A percentile compares a stretch with the other conserved stretches of the same genome.
phyloP scores from a whole-genome alignment of 2,888 invertebrate species.

The Brenthis daphne region DNA sequence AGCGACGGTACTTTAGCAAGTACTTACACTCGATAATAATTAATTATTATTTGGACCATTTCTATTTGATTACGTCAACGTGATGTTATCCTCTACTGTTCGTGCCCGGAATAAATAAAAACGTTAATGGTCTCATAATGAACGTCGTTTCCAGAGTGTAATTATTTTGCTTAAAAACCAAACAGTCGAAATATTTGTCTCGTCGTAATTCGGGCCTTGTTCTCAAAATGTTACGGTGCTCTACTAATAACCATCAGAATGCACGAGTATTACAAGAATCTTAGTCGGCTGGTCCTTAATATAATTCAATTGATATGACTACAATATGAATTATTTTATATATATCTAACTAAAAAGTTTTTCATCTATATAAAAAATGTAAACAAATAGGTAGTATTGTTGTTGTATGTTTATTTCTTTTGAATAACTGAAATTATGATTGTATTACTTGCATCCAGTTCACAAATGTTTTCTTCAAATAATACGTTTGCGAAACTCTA shows the following conservation, averaged over 20 bases:
- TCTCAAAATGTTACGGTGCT: constrained; percentile 49
- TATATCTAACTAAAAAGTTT: background rate
- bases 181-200: constrained; percentile 54
- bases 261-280: constrained; percentile 41
- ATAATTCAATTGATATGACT: constrained; percentile 11
- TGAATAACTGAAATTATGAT: no score
- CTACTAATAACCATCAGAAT: constrained; percentile 45
- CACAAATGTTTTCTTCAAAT: no score
- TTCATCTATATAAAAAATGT: background rate
- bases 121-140: constrained; percentile 62
- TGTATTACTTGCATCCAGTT: no score
- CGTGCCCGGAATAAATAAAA: constrained; percentile 53
- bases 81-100: constrained; percentile 45
- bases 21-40: no score
- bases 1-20: no score
- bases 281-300: constrained; percentile 26
- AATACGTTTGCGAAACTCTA: no score
- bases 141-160: constrained; percentile 54
- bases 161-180: constrained; percentile 58
- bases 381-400: background rate
- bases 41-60: background rate
- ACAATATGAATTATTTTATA: constrained; percentile 5
- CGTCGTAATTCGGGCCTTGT: constrained; percentile 54
- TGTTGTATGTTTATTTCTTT: no score
- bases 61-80: constrained; percentile 28